Percentiles rank a stretch among this genome's conserved stretches.
Evolutionary conservation across 2,797 vertebrate genomes (phyloP).

Genomic region (Macropus fuliginosus): DNA sequence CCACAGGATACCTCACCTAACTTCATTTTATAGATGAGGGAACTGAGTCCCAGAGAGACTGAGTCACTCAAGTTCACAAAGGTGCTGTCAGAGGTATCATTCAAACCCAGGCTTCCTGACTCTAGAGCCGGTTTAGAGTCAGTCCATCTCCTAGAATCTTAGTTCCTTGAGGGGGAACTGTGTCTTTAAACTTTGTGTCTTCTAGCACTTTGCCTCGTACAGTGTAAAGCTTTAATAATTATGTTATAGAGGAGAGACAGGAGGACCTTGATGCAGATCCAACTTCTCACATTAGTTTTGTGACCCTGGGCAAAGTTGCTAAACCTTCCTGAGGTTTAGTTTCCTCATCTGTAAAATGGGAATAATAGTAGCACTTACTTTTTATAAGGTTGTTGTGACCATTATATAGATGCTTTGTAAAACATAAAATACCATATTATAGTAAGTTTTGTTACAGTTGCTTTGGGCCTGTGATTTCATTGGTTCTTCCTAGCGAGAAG

Average conservation of each 20-base stretch:
- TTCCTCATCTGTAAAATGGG: not conserved
- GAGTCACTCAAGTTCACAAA: not conserved
- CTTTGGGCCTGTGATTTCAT: not conserved
- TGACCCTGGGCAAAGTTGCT: not conserved
- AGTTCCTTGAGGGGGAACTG: not conserved
- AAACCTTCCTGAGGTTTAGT: not conserved
- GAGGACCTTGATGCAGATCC: not conserved
- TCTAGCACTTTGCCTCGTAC: not conserved
- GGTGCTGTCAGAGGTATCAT: not conserved
- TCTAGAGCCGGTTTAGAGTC: not conserved
- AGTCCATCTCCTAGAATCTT: not conserved
- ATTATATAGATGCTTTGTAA: not conserved
- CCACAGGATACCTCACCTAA: not conserved
- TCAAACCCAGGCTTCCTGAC: not conserved
- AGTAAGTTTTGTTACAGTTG: not conserved
- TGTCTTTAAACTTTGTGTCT: not conserved
- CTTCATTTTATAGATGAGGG: not conserved
- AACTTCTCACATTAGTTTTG: not conserved
- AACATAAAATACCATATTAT: not conserved
- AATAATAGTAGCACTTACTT: not conserved
- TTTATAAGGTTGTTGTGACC: not conserved
- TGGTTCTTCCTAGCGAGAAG: not conserved
- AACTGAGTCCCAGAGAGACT: not conserved
- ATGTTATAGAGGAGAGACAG: not conserved
- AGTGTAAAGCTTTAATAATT: not conserved